Conservation (phyloP, 92 coral and sea anemone species). For the Blastomussa wellsi region DNA sequence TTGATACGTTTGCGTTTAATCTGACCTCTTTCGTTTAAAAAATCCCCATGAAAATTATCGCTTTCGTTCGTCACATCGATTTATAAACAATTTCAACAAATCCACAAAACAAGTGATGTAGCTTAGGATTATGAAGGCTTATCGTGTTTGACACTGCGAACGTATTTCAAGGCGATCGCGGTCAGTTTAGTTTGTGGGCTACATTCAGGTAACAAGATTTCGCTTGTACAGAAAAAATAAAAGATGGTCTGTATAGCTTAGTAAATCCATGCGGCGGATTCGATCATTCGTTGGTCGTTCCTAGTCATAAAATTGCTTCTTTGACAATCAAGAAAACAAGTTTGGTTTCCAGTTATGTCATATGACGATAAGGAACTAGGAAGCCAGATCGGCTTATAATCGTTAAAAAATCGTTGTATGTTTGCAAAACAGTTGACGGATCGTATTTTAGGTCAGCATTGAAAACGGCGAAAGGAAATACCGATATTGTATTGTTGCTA, state of each 20-base stretch:
- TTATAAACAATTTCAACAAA: constrained; percentile 19
- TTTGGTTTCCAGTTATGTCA: not conserved
- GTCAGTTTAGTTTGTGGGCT: not conserved
- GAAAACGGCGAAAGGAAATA: constrained; percentile 11
- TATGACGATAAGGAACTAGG: not conserved
- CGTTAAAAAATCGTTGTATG: not conserved
- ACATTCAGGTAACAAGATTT: not conserved
- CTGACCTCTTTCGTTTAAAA: not conserved
- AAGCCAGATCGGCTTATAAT: not conserved
- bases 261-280: not conserved
- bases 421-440: not conserved
- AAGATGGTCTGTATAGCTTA: not conserved
- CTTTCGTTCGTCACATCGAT: not conserved
- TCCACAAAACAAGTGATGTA: constrained; percentile 9
- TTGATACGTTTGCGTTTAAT: not conserved
- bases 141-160: constrained; percentile 11
- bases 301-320: not conserved
- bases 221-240: not conserved
- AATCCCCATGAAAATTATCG: not conserved
- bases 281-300: not conserved
- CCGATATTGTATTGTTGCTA: constrained; percentile 15
- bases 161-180: not conserved
- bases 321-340: not conserved
- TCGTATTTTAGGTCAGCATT: constrained; percentile 11
- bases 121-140: constrained; percentile 7